Evolutionary conservation across 2,888 invertebrate species (phyloP).

Genomic region (Tachystola acroxantha): DNA sequence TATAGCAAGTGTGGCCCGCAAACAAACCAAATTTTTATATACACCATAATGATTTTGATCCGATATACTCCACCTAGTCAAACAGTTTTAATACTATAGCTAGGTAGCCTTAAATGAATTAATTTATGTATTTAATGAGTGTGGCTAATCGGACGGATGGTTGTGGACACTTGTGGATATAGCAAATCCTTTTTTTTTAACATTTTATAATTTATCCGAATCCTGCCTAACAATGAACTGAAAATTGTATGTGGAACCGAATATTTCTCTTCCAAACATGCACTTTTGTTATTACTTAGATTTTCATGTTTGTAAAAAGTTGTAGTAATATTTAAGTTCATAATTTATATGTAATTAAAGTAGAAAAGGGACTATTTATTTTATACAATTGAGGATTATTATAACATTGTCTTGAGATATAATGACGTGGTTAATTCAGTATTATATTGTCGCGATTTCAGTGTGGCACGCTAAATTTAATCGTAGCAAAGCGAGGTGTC

Average conservation of each 20-base stretch:
- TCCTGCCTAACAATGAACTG: constrained; percentile 9
- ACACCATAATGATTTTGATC: constrained; percentile 26
- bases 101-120: constrained; percentile 52
- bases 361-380: constrained; percentile 70
- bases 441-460: too few species aligned
- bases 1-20: neutral
- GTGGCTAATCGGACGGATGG: constrained; percentile 55
- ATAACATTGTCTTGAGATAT: constrained; percentile 45
- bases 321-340: constrained; percentile 53
- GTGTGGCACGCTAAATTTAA: too few species aligned
- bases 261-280: constrained; percentile 24
- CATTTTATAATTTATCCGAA: constrained; percentile 17
- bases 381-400: constrained; percentile 45
- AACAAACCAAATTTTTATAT: neutral
- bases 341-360: constrained; percentile 69
- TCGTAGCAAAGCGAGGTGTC: too few species aligned
- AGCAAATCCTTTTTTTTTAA: constrained; percentile 27
- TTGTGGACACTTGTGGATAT: constrained; percentile 47
- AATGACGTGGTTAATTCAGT: constrained; percentile 45
- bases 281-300: constrained; percentile 34
- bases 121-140: constrained; percentile 57
- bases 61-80: constrained; percentile 68
- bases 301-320: constrained; percentile 66
- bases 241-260: constrained; percentile 42
- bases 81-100: constrained; percentile 64